Base-by-base conservation (phyloP, 1,140 invertebrate species). In the Homarus americanus region DNA sequence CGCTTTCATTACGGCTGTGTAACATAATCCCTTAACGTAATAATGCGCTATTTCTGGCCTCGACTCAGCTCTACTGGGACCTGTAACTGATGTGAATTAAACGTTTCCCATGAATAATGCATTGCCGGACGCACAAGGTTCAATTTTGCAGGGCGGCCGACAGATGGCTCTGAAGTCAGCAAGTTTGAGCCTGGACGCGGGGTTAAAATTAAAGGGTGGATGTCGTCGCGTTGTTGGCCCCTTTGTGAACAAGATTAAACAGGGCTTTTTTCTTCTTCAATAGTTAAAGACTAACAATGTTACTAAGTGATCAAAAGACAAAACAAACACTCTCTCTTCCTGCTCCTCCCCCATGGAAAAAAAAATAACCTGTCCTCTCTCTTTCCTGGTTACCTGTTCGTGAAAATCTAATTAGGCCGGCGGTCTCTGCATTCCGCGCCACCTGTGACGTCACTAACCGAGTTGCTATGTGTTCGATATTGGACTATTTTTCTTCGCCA, bases 121-220 rank as follows among this genome's bases (percentile, higher is more conserved):
- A 69, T 69, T 32, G 63, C n/a, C 24, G 63, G n/a, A 69, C 24
- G 63, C 63, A n/a, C 1, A 5, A 20, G n/a, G 41, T 53, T 80
- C 78, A 80, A 80, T 80, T 80, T 80, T 53, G 41, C 38, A n/a
- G 41, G 12, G 41, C 44, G 78, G 10, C 44, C 78, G 44, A 80
- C 78, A 80, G 78, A 80, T 80, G 78, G 78, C 41, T 49, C 41
- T 49, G 41, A 38, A 32, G 41, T 80, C 78, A 80, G 78, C 78
- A 80, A 80, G 78, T 80, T 80, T 44, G 20, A 32, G 38, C 38
- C 38, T n/a, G 40, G 76, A 38, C n/a, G 38, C 20, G 40, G 76
- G 36, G 10, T 44, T 15, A 40, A 44, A 28, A 28, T 79, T 79
- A 79, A 79, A 79, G 40, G 76, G 76, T 44, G 34, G 44, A 44